Percentiles rank a stretch among this genome's conserved stretches.
Conservation (phyloP, 2,888 invertebrate species). For the Theretra japonica region DNA sequence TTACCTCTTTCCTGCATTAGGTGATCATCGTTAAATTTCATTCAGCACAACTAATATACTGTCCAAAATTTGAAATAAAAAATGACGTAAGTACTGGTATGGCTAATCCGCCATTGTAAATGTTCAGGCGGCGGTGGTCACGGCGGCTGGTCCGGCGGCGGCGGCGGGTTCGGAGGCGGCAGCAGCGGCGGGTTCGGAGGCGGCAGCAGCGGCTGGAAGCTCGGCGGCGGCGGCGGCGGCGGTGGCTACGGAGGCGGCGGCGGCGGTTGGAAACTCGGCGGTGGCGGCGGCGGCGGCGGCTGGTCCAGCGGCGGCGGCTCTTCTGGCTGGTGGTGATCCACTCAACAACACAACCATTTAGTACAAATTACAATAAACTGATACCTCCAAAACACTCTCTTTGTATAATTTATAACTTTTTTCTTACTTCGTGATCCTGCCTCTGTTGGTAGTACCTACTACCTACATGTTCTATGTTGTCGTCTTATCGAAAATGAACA, state of each 20-base stretch:
- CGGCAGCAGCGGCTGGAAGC: conserved; percentile 46
- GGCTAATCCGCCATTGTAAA: not conserved
- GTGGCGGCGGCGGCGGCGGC: conserved; percentile 57
- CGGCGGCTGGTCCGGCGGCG: conserved; percentile 41
- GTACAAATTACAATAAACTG: conserved; percentile 67
- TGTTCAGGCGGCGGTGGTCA: conserved; percentile 45
- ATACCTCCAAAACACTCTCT: conserved; percentile 57
- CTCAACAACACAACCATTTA: conserved; percentile 42
- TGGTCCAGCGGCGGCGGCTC: conserved; percentile 47
- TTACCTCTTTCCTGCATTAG: no score
- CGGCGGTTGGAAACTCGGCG: conserved; percentile 47
- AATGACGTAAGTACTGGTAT: no score
- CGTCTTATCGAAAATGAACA: no score
- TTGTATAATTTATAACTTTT: conserved; percentile 36
- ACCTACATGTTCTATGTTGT: no score
- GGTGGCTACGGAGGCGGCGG: conserved; percentile 45
- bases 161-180: conserved; percentile 45
- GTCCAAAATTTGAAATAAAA: no score
- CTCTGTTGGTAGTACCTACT: not conserved
- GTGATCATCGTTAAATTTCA: no score
- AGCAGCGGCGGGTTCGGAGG: conserved; percentile 47
- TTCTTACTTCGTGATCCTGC: not conserved
- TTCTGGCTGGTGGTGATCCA: conserved; percentile 73
- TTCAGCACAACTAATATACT: no score
- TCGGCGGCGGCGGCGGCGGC: conserved; percentile 42